phyloP scores from a whole-genome alignment of 2,888 invertebrate genomes.

The Cloeon dipterum region DNA sequence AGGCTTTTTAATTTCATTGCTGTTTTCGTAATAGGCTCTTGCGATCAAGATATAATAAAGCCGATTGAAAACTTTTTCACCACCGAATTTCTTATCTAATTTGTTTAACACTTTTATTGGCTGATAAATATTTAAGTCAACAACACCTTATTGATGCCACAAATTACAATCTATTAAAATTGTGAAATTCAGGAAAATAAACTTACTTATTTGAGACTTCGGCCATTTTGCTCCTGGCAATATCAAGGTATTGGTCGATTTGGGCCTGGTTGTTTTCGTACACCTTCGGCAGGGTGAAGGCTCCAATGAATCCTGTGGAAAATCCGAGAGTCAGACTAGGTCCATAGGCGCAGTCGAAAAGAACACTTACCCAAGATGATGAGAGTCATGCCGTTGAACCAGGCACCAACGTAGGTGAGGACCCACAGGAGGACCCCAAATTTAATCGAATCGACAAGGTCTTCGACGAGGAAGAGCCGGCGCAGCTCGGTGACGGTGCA shows the following conservation, averaged over 20 bases:
- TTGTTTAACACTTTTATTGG: too few species aligned
- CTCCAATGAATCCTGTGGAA: slow-evolving; percentile 62
- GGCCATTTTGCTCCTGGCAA: slow-evolving; percentile 67
- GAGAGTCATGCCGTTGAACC: slow-evolving; percentile 98
- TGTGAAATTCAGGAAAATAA: too few species aligned
- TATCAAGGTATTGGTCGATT: slow-evolving; percentile 74
- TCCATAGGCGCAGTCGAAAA: too few species aligned
- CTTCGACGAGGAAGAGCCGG: slow-evolving; percentile 87
- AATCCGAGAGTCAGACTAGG: too few species aligned
- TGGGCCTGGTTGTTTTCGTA: slow-evolving; percentile 87
- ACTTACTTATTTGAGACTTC: slow-evolving; percentile 77
- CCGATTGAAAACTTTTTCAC: too few species aligned
- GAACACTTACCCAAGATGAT: slow-evolving; percentile 80
- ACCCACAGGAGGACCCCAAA: slow-evolving; percentile 90
- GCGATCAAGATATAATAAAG: too few species aligned
- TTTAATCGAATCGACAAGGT: slow-evolving; percentile 86
- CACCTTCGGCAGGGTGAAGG: slow-evolving; percentile 90
- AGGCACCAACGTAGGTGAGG: slow-evolving; percentile 90
- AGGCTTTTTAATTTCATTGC: too few species aligned
- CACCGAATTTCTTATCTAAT: background rate
- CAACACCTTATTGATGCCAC: background rate
- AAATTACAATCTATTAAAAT: too few species aligned
- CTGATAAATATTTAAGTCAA: background rate
- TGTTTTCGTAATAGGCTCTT: too few species aligned
- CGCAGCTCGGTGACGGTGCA: slow-evolving; percentile 61